These are phyloP conservation scores for Corythoichthys intestinalis DNA, from an alignment of 2,113 vertebrate genomes.

Conservation along the genomic window DNA sequence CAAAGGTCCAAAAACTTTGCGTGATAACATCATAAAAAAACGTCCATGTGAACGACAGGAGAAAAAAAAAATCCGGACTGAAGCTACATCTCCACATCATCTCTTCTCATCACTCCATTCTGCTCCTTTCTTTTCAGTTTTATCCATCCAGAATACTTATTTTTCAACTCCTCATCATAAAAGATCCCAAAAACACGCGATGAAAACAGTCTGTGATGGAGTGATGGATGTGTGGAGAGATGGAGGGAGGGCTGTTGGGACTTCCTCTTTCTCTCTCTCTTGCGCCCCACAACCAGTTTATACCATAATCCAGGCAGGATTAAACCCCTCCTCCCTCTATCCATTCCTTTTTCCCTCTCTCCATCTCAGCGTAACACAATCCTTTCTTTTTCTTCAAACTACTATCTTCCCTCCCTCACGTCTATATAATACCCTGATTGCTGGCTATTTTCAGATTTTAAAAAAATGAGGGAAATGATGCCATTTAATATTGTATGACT, in stretches of 20 bases:
- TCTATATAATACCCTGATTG: not conserved
- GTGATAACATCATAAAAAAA: not conserved
- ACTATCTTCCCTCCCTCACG: slow-evolving; percentile 14
- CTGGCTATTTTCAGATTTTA: not conserved
- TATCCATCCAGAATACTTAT: not conserved
- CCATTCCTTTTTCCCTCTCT: not conserved
- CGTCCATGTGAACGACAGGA: not conserved
- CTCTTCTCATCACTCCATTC: slow-evolving; percentile 27
- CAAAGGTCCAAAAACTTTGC: not conserved
- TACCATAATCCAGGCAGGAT: slow-evolving; percentile 69
- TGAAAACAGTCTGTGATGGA: slow-evolving; percentile 6
- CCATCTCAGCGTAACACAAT: slow-evolving; percentile 3
- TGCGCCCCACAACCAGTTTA: slow-evolving; percentile 56
- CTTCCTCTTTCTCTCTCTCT: slow-evolving; percentile 39
- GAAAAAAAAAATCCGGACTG: not conserved
- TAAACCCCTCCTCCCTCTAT: slow-evolving; percentile 59
- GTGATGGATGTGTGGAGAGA: slow-evolving; percentile 19
- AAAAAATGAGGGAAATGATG: not conserved
- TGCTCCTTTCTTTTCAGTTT: not conserved
- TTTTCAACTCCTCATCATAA: slow-evolving; percentile 17
- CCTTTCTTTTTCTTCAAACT: slow-evolving; percentile 29
- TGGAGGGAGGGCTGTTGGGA: slow-evolving; percentile 23
- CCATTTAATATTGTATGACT: not conserved
- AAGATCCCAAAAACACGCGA: slow-evolving; percentile 13
- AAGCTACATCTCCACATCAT: slow-evolving; percentile 46